Evolutionary conservation across 92 coral and sea anemone genomes (phyloP), one percentile per base, ranked within the genome.

Genomic region (Phenganax subtilis): DNA sequence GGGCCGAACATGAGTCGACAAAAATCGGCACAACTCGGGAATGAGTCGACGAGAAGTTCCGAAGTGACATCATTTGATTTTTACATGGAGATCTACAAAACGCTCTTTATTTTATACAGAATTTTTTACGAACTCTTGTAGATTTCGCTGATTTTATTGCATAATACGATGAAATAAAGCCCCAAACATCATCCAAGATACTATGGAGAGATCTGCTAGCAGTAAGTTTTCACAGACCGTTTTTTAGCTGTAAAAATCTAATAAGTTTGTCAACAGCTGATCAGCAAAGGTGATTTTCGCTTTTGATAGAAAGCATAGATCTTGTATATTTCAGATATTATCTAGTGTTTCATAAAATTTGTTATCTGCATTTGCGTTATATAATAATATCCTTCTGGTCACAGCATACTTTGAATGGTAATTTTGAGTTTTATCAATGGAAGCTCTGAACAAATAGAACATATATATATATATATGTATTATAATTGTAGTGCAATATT

Each of bases 11-110:
- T 68, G 53, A 44, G n/a, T 30, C 73, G 73, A 68, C n/a, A 68
- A 68, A 30, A 6, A 15, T 28, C 67, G 67, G 27, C 28, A 61
- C 6, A 54, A 68, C 53, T 68, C 73, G 73, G 30, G 15, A 68
- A 68, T 61, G 73, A 68, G 73, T 68, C 73, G 73, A 68, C 53
- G 47, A 68, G 9, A 68, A 10, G 70, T n/a, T 53, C 73, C 3
- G 47, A 37, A 37, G 53, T 68, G 30, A 68, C 73, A 68, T 68
- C 73, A 68, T 68, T 68, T 37, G 54, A 29, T 10, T 51, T 66
- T 66, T 25, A 14, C 28, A 9, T 20, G 47, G 14, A 30, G 11
- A 0, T 28, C 7, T 15, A 5, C 31, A 68, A 68, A 68, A 54
- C 17, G 3, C 54, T 68, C 47, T 12, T 61, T 8, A 30, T 30